phyloP scores from a whole-genome alignment of 2,888 invertebrate genomes.

The Cyrtodaria siliqua region DNA sequence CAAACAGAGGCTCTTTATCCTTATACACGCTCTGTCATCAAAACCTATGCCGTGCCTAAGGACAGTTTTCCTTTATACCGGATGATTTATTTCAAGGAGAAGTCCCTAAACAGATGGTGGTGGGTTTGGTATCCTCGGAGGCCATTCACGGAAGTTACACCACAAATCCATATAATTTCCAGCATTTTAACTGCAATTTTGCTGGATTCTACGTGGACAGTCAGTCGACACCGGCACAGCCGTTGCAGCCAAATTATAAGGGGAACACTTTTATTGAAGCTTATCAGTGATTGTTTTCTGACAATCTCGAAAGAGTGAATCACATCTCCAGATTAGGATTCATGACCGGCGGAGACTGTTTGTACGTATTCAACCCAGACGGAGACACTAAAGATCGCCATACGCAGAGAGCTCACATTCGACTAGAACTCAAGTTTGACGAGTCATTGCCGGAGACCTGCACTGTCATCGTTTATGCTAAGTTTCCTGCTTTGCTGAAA shows the following conservation, averaged over 20 bases:
- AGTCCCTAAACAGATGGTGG: constrained; percentile 23
- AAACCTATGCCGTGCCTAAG: constrained; percentile 35
- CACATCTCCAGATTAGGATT: not conserved
- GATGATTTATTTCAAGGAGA: constrained; percentile 39
- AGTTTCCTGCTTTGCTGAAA: constrained; percentile 14
- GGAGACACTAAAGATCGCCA: constrained; percentile 4
- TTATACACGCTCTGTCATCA: constrained; percentile 32
- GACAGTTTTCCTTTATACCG: constrained; percentile 32
- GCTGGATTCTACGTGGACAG: constrained; percentile 27
- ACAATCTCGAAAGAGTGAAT: not conserved
- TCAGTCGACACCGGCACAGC: constrained; percentile 11
- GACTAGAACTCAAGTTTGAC: constrained; percentile 28
- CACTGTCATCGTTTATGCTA: constrained; percentile 22
- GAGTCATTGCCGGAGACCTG: constrained; percentile 18
- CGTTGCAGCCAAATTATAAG: constrained; percentile 25
- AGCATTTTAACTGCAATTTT: constrained; percentile 30
- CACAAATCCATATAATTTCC: constrained; percentile 33
- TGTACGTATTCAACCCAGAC: constrained; percentile 21
- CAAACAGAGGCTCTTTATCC: constrained; percentile 35
- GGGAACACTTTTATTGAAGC: not conserved
- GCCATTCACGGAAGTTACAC: constrained; percentile 18
- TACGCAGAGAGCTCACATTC: constrained; percentile 20
- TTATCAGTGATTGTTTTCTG: constrained; percentile 3
- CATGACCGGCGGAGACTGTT: constrained; percentile 4
- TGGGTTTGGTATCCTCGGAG: constrained; percentile 24